Evolutionary conservation across 2,888 invertebrate species (phyloP).

Genomic region (Noctua fimbriata): DNA sequence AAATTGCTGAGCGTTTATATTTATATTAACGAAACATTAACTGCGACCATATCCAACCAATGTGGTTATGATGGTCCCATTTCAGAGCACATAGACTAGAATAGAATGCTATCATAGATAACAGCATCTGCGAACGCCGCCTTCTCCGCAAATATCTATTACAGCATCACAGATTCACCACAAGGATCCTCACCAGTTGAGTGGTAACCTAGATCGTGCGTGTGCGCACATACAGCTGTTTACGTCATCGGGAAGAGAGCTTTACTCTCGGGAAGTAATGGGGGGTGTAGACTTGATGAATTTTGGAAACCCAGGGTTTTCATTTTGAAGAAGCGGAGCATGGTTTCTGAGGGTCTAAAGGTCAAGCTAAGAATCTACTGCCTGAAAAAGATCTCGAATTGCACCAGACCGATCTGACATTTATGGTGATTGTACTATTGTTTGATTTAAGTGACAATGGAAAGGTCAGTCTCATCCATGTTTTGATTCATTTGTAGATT

Average conservation of each 20-base stretch:
- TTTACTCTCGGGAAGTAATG: slow-evolving; percentile 43
- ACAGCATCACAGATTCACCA: slow-evolving; percentile 18
- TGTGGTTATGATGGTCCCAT: neutral
- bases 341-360: neutral
- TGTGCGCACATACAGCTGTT: slow-evolving; percentile 36
- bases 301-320: neutral
- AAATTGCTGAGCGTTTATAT: too few relatives aligned
- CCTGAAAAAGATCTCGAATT: neutral
- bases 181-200: slow-evolving; percentile 17
- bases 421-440: neutral
- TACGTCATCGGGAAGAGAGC: slow-evolving; percentile 56
- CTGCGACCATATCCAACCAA: too few relatives aligned
- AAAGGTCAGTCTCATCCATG: neutral
- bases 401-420: neutral
- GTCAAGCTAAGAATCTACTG: neutral
- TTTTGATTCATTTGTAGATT: neutral
- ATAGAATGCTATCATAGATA: neutral
- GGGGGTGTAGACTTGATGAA: slow-evolving; percentile 21
- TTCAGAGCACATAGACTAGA: neutral
- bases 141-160: slow-evolving; percentile 8
- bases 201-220: slow-evolving; percentile 45
- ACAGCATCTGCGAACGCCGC: neutral
- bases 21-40: too few relatives aligned
- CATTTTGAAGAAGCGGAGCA: neutral
- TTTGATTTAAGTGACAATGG: neutral